Evolutionary conservation across 1,140 invertebrate genomes (phyloP), one percentile per base, ranked within the genome.

Genomic region (Temnothorax longispinosus): DNA sequence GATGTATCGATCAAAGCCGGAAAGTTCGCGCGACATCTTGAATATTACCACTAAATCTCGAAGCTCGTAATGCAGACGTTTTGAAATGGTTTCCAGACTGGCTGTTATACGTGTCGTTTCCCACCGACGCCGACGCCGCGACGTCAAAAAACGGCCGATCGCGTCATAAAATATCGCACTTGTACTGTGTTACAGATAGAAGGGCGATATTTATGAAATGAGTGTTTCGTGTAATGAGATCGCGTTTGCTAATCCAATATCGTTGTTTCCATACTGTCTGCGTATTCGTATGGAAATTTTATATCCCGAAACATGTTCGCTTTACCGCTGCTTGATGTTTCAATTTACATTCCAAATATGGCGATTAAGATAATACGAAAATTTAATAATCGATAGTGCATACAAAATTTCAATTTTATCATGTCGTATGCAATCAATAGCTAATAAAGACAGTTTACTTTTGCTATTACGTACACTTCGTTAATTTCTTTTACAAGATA

Each of bases 1-100:
- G 50, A 82, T 72, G 78, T 58, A 82, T 72, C 62, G 38, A 35
- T 64, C 35, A 32, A n/a, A 35, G 27, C 41, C 47, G 52, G 67
- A 35, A 82, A 72, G 67, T 58, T 72, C 8, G 41, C 78, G 67
- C 65, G 50, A 72, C 78, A 47, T 58, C 52, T 41, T 82, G 78
- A 82, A 72, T 82, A 82, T 82, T 82, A 82, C 78, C 65, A 82
- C 65, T 72, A 72, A 82, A 82, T 82, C 52, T 72, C 78, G 38
- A 11, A 32, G 38, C 65, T 82, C 54, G 67, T 72, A 82, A 82
- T 72, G 52, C 78, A 58, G 78, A 82, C 67, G 18, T 82, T 82
- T 58, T 50, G 67, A 72, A 54, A 69, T 81, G 35, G 62, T 81
- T 56, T 69, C 65, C 65, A 27, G 47, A 72, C 65, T 72, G 78